Evolutionary conservation across 2,113 vertebrate genomes (phyloP), one percentile per base, ranked within the genome.

Genomic region (Pelvicachromis taeniatus): DNA sequence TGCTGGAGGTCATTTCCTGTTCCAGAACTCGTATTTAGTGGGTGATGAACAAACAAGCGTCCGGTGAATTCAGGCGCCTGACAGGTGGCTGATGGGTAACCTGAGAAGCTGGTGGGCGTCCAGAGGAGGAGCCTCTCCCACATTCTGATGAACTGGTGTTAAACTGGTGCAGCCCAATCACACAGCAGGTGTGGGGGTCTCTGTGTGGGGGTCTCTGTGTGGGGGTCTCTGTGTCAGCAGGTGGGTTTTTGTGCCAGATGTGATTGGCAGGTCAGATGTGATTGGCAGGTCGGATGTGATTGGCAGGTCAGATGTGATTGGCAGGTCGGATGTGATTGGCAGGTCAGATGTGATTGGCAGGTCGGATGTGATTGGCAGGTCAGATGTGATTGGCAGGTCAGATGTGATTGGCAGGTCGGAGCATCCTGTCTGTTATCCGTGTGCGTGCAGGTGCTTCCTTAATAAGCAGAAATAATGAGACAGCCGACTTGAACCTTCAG

Each of bases 101-200:
- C 68, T 31, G 68, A n/a, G 68, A 48, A 73, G 42, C 42, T 48
- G 48, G 1, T 48, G 1, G 6, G 42, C 50, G 9, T 75, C 68
- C 68, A 50, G n/a, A 50, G 68, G 68, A 75, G 42, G 45, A 50
- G 3, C 16, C n/a, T 50, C 50, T 13, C 16, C n/a, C 68, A 50
- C 16, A 11, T 75, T 50, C 9, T 75, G 45, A 75, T 75, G 26
- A 75, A n/a, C 4, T 31, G 42, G 6, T 19, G 26, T n/a, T 31
- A 50, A 50, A 75, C 23, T 12, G 16, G 4, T 50, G 68, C 42
- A 50, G 42, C 26, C 42, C 31, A 12, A n/a, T 31, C 68, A 31
- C 16, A 0, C 16, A 1, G 9, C 16, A 75, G 16, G n/a, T n/a
- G n/a, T n/a, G 2, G 12, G 16, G 13, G 23, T 75, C 4, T 50